Evolutionary conservation across 1,140 invertebrate species (phyloP).

Genomic region (Zaprionus taronus): DNA sequence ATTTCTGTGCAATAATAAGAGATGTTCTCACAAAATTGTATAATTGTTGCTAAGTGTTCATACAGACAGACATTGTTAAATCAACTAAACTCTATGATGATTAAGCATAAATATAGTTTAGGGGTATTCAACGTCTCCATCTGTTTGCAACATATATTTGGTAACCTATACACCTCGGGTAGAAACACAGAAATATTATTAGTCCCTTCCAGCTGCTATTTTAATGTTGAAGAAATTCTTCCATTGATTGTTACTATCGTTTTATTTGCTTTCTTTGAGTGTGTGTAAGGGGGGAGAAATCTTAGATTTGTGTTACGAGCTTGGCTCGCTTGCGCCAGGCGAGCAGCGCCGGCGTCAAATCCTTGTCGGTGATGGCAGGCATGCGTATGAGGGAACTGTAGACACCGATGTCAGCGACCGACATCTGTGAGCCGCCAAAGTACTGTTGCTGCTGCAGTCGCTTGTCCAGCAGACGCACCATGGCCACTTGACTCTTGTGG

Average conservation of each 20-base stretch:
- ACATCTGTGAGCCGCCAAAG: conserved; percentile 75
- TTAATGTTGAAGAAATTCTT: background rate
- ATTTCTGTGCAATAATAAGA: too few species aligned
- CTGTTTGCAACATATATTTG: too few species aligned
- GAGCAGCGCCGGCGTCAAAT: conserved; percentile 71
- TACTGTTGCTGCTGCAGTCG: conserved; percentile 74
- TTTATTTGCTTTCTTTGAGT: conserved; percentile 43
- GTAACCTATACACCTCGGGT: too few species aligned
- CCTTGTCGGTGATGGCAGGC: conserved; percentile 72
- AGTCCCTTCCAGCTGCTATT: background rate
- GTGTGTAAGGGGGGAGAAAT: background rate
- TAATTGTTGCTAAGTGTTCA: too few species aligned
- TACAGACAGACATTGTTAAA: too few species aligned
- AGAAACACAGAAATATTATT: background rate
- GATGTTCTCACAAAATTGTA: too few species aligned
- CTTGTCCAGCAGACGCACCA: conserved; percentile 71
- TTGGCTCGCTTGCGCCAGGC: conserved; percentile 77
- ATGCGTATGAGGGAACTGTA: conserved; percentile 78
- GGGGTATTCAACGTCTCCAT: too few species aligned
- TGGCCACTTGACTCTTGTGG: conserved; percentile 68
- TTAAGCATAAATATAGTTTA: too few species aligned
- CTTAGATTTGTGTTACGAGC: conserved; percentile 70
- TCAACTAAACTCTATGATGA: too few species aligned
- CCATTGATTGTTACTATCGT: background rate
- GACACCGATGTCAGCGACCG: conserved; percentile 80